Evolutionary conservation across 2,888 invertebrate species (phyloP), one percentile per base, ranked within the genome.

Genomic region (Torymus texanus): DNA sequence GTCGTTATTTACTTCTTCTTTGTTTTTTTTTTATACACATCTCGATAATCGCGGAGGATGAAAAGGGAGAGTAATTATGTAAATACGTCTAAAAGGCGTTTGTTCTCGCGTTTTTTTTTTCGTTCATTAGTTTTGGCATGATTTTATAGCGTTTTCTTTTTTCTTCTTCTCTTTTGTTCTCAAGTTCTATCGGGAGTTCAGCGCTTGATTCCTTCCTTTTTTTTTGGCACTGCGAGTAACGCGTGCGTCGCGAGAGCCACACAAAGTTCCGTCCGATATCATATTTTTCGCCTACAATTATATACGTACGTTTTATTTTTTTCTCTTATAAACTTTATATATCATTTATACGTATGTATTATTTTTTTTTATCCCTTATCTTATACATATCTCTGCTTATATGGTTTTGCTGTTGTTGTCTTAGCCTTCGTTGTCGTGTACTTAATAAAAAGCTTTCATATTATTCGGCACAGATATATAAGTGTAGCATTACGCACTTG

Each of bases 201-300:
- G 29, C 29, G 29, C 29, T 29, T 29, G 29, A 29, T 29, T 29
- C 0, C 5, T 29, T 29, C 3, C 66, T 72, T 24, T 63, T 55
- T 53, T 70, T 77, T 81, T 81, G 81, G 81, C 81, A 81, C 75
- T 78, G 68, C 63, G 67, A 29, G 29, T 5, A 75, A 13, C 63
- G 16, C 53, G 58, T 59, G 50, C 59, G 29, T 63, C 78, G 58
- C 72, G 72, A 78, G 75, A 81, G 41, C 75, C 72, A 14, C 29
- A 29, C 29, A 2, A 3, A 29, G 4, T 29, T 29, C 29, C 29
- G 29, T 3, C 4, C 29, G 29, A 29, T 13, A 12, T 56, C 14
- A 3, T 58, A 3, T 58, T 58, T 11, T 53, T 63, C 18, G 10
- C 18, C n/a, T 61, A 29, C 59, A 21, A 29, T 29, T 29, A 66